These are phyloP conservation scores for Halisarca cf. caerulea DNA, from an alignment of 37 sponge, comb jelly and placozoan species.

Conservation along the genomic window DNA sequence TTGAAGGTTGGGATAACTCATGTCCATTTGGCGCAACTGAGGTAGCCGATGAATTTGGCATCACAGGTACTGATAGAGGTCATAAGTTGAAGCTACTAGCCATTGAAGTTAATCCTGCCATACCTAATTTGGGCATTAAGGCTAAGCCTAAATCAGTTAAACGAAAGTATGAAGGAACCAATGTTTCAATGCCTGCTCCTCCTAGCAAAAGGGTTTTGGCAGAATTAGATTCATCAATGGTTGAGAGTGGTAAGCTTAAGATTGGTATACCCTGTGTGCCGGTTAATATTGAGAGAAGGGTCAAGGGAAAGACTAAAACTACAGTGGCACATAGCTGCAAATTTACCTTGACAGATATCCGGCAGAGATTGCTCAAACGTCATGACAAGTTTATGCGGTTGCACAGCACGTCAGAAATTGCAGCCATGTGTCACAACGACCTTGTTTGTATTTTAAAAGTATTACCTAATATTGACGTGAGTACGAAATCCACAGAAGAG, in stretches of 20 bases:
- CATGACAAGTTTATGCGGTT: background rate
- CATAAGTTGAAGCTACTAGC: too few relatives aligned
- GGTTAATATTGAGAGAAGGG: background rate
- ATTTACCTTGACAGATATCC: background rate
- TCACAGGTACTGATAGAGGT: too few relatives aligned
- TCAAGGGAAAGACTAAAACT: background rate
- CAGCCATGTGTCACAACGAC: background rate
- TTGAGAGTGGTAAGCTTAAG: background rate
- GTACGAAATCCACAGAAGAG: background rate
- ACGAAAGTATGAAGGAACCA: background rate
- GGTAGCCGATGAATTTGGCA: too few relatives aligned
- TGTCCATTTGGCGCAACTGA: too few relatives aligned
- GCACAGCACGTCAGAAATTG: background rate
- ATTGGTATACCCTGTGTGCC: background rate
- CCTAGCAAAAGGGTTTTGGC: background rate
- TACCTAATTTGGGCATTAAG: background rate
- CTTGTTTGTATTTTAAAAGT: background rate
- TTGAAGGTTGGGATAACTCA: too few relatives aligned
- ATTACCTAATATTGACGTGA: too few relatives aligned
- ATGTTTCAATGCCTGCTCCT: background rate
- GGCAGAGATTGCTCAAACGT: background rate
- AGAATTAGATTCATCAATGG: background rate
- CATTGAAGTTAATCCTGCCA: background rate
- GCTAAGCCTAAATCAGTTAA: background rate
- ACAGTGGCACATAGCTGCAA: background rate